Evolutionary conservation across 2,888 invertebrate genomes (phyloP), one percentile per base, ranked within the genome.

Genomic region (Rugalucina vietnamica): DNA sequence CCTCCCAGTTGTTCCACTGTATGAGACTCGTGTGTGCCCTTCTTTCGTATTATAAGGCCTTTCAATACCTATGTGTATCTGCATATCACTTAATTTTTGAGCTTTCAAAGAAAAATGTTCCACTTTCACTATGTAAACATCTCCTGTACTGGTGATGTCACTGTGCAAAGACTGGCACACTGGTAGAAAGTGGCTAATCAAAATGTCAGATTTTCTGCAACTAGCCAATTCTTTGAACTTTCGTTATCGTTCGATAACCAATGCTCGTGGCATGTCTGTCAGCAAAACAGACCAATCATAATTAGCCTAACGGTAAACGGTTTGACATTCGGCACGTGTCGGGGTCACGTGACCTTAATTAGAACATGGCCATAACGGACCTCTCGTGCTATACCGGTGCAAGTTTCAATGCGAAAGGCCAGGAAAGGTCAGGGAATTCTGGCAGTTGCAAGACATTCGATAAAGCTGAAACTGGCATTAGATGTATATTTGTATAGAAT

Each of bases 311-410:
- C 79, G 80, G 84, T 86, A 84, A 86, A 86, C 72, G 81, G 54
- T 82, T 71, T 82, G 87, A 87, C 85, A 85, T 83, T 75, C 36
- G 43, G 85, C 87, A 87, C 87, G 87, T 81, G 85, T 78, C 21
- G 24, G 79, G 87, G 84, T 83, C 87, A 81, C 85, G 87, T 85
- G 85, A 54, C 79, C 70, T 60, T 79, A 78, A 85, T 79, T 79
- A 85, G 70, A 79, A 65, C 84, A 50, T 79, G 81, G 65, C 34
- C 54, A 81, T 80, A 82, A 79, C 84, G 80, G 80, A 60, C 65
- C 84, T 81, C 60, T 70, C 49, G 32, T 32, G 69, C 79, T 71
- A 81, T 79, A 84, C 73, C 27, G 71, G 24, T 43, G 54, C n/a
- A 32, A 74, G 49, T 69, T 29, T 65, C 27, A 49, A 74, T 69